Conservation (phyloP, 2,113 vertebrate species). For the Coracopsis vasa region DNA sequence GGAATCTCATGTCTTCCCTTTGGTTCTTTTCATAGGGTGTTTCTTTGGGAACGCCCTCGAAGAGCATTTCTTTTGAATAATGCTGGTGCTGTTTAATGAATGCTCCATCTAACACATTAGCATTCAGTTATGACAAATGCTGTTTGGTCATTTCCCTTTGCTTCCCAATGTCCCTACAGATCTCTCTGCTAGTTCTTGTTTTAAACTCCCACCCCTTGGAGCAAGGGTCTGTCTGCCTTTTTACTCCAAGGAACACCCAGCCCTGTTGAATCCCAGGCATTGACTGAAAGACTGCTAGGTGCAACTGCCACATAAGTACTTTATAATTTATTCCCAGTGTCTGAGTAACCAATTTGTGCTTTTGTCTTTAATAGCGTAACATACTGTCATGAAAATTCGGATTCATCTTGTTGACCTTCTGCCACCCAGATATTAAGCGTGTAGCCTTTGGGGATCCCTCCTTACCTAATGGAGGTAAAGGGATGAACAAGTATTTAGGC, state of each 20-base stretch:
- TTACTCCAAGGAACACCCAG: rapidly evolving
- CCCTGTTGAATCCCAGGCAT: too few species aligned
- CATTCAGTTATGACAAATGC: background rate
- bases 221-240: background rate
- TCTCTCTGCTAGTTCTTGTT: background rate
- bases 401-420: background rate
- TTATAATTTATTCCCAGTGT: background rate
- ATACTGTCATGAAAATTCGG: background rate
- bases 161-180: rapidly evolving
- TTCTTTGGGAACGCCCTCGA: background rate
- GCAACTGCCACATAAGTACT: too few species aligned
- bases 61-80: background rate
- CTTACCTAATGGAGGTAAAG: background rate
- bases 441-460: background rate
- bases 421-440: rapidly evolving
- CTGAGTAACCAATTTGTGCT: background rate
- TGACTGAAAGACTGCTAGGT: background rate
- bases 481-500: background rate
- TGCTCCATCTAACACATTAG: background rate
- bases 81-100: background rate
- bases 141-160: background rate
- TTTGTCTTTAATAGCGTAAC: background rate
- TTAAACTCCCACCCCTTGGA: background rate
- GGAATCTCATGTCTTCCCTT: background rate
- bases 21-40: rapidly evolving